Evolutionary conservation across 2,113 vertebrate species (phyloP), one percentile per base, ranked within the genome.

Genomic region (Triplophysa dalaica): DNA sequence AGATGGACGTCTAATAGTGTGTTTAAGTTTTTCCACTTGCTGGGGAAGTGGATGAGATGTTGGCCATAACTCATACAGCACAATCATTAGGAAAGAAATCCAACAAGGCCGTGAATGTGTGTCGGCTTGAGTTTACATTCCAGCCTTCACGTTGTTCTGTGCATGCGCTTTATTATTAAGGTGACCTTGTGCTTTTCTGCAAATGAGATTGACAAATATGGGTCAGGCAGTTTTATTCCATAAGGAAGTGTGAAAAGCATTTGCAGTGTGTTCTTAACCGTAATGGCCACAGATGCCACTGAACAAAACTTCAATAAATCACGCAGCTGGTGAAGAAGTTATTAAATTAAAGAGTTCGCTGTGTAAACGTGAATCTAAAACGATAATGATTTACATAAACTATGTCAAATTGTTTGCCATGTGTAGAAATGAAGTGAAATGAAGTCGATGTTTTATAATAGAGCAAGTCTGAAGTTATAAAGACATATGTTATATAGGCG

Each of bases 1-100:
- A 88, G 87, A 83, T 84, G 82, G 82, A 78, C 65, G 79, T 73
- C 82, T 83, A 84, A 85, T 85, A 86, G 79, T 83, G 81, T 67
- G 81, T 81, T 81, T 81, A 77, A 87, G 67, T 45, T 84, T 83
- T 80, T 86, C 73, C 26, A 54, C 75, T 83, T 77, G 61, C 62
- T 70, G 29, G 72, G 81, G 76, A 76, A 54, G 77, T 82, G 81
- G 45, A 85, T 81, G 72, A 72, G 75, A 62, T 78, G 52, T 67
- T 83, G 75, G 82, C 82, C 72, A 58, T 84, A 81, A 81, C 76
- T 84, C 82, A 74, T 76, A 76, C 70, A 70, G 67, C 76, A 69
- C n/a, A 73, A 70, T 82, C 83, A 85, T 85, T 86, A 84, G 56
- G 65, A 76, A 82, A 77, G 76, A 85, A 75, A 79, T 67, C 69